These are phyloP conservation scores for Channallabes apus DNA, from an alignment of 2,797 vertebrate genomes.

Conservation along the genomic window DNA sequence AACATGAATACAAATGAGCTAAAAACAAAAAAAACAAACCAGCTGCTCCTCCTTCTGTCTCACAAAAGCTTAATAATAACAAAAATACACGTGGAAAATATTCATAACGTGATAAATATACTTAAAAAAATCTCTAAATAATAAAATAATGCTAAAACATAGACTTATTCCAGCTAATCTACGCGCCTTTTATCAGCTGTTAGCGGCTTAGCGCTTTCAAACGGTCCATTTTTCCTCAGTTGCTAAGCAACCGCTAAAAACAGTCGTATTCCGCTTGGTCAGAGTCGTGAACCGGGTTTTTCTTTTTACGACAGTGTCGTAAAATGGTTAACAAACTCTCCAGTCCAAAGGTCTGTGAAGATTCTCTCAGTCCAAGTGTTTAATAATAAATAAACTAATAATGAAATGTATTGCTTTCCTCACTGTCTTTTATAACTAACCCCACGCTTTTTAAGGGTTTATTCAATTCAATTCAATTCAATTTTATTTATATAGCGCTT, in stretches of 20 bases:
- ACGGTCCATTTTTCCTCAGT: slow-evolving; percentile 40
- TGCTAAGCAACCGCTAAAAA: slow-evolving; percentile 72
- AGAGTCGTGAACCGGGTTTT: background rate
- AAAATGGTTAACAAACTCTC: background rate
- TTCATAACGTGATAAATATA: background rate
- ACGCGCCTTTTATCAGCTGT: background rate
- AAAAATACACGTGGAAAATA: too few relatives aligned
- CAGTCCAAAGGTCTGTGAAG: background rate
- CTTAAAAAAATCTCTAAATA: background rate
- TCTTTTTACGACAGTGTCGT: slow-evolving; percentile 28
- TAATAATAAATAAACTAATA: too few relatives aligned
- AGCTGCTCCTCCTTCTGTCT: background rate
- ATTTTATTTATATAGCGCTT: too few relatives aligned
- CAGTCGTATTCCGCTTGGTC: slow-evolving; percentile 51
- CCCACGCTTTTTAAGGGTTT: background rate
- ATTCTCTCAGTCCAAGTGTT: too few relatives aligned
- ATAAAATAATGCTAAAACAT: background rate
- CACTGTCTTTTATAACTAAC: too few relatives aligned
- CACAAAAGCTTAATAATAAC: background rate
- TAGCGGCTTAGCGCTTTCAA: slow-evolving; percentile 4
- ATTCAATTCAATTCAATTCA: too few relatives aligned
- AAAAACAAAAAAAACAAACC: background rate
- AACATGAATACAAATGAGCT: background rate
- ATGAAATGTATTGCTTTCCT: too few relatives aligned
- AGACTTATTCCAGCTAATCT: background rate